Evolutionary conservation across 1,140 invertebrate species (phyloP).

Genomic region (Bombus breviceps): DNA sequence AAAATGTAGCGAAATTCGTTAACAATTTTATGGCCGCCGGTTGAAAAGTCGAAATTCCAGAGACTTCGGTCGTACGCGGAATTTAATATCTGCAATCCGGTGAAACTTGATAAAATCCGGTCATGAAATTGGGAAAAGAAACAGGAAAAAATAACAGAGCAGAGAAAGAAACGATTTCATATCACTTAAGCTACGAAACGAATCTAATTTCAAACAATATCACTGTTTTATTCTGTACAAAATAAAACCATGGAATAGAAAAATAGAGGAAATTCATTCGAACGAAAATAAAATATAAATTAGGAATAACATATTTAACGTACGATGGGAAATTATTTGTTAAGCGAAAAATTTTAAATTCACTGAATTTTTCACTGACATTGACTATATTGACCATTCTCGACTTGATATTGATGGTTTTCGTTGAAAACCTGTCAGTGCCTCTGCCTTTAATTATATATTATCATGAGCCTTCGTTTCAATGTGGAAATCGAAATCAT

Average conservation of each 20-base stretch:
- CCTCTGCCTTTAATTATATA: constrained; percentile 39
- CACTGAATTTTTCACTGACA: constrained; percentile 52
- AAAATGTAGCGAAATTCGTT: not conserved
- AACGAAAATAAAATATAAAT: not conserved
- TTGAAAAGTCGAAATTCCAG: not conserved
- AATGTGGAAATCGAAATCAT: not conserved
- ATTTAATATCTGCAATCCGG: constrained; percentile 18
- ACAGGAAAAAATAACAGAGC: not conserved
- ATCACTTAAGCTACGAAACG: not conserved
- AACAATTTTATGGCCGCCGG: not conserved
- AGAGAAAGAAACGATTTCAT: constrained; percentile 3
- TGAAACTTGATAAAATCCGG: not conserved
- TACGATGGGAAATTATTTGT: not conserved
- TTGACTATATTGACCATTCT: not conserved
- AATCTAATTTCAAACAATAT: not conserved
- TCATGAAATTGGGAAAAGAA: not conserved
- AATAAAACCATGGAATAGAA: not conserved
- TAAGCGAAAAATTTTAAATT: constrained; percentile 32
- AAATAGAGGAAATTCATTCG: not conserved
- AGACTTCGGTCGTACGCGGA: not conserved
- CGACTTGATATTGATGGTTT: not conserved
- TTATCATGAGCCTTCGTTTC: constrained; percentile 1
- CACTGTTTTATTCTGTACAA: not conserved
- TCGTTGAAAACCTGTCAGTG: not conserved
- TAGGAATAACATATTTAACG: not conserved